phyloP scores from a whole-genome alignment of 2,888 invertebrate genomes.

The Dryomyza anilis region DNA sequence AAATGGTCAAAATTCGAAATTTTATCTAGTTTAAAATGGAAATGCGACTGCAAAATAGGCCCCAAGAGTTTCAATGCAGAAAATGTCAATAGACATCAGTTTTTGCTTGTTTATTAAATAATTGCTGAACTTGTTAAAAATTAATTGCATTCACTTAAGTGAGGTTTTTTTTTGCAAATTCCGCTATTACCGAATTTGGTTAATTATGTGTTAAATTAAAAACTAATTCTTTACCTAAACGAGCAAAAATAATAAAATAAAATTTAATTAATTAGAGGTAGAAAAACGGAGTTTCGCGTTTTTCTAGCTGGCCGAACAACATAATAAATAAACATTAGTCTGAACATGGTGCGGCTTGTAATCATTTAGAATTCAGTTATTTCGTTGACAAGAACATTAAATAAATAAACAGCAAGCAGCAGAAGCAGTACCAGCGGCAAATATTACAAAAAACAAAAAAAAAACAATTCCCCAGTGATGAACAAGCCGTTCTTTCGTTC shows the following conservation, averaged over 20 bases:
- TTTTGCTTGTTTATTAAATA: no score
- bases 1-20: no score
- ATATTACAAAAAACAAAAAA: neutral
- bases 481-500: no score
- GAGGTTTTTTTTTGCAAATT: no score
- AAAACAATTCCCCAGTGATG: neutral
- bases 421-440: neutral
- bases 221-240: conserved; percentile 16
- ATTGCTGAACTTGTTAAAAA: no score
- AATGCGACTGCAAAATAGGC: no score
- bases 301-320: neutral
- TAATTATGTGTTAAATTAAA: conserved; percentile 24
- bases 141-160: no score
- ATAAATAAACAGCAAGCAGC: neutral
- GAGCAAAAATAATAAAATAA: no score
- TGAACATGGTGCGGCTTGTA: conserved; percentile 14
- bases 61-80: no score
- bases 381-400: conserved; percentile 10
- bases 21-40: no score
- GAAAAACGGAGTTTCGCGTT: neutral
- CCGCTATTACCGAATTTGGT: neutral
- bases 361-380: conserved; percentile 25
- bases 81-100: no score
- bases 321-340: conserved; percentile 2
- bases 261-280: no score